Base-by-base conservation (phyloP, 2,113 vertebrate species). In the Sebastes fasciatus region DNA sequence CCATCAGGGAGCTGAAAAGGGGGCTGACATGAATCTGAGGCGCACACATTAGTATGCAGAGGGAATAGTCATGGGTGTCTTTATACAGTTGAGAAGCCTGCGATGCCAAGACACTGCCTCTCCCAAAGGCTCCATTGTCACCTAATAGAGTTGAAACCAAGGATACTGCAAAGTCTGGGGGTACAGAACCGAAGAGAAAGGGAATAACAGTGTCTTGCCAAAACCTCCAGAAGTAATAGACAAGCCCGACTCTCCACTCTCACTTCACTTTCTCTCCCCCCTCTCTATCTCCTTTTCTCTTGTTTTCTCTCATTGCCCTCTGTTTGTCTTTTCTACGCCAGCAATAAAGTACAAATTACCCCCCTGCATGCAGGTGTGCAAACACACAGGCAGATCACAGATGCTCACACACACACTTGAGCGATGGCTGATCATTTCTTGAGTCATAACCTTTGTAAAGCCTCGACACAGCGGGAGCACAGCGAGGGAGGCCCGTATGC, bases 21-120 rank as follows among this genome's bases (percentile, higher is more conserved):
- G n/a, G 54, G 14, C 65, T 78, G 80, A 86, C 77, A 78, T 84
- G 71, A 87, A 91, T 90, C 86, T 78, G 83, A 93, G 83, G 83
- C 40, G 58, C 66, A 14, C 21, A 82, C 89, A 92, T 95, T 94
- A 92, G 89, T 92, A 94, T 95, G 93, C 95, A 93, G 83, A 91
- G 77, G 61, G 87, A 80, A 80, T 23, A 42, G 69, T 77, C 86
- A 71, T 80, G 83, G 62, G 34, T 86, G 84, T 90, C 90, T 91
- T 91, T 90, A 88, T 90, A 88, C 79, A 88, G 77, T 86, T 68
- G 76, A 79, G 77, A 82, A 73, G 87, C 89, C 84, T 69, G 79
- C 82, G 79, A 83, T 84, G 89, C 91, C 87, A 89, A 89, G 55
- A 87, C 80, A 74, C 71, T 77, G 90, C 86, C 82, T 91, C 79